phyloP scores from a whole-genome alignment of 2,113 vertebrate genomes.

The Equus przewalskii region DNA sequence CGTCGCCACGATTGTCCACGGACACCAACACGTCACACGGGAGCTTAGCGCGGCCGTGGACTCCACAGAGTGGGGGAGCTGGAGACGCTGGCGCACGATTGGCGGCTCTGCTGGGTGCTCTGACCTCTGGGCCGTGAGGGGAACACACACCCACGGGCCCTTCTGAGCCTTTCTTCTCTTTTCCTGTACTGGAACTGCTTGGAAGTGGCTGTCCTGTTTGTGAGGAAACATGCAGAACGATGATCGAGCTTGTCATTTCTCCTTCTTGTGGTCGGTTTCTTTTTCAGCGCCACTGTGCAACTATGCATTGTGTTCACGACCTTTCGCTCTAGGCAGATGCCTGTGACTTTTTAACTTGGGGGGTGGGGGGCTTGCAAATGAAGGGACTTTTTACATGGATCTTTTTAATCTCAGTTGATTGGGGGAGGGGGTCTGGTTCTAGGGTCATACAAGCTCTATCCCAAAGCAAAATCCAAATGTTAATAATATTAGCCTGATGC shows the following conservation, averaged over 20 bases:
- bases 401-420: constrained; percentile 93
- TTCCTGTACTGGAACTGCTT: constrained; percentile 89
- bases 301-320: constrained; percentile 98
- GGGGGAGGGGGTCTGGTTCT: constrained; percentile 91
- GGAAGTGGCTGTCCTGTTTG: constrained; percentile 90
- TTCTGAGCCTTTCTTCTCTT: constrained; percentile 89
- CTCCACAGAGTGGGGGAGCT: constrained; percentile 85
- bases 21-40: not conserved
- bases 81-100: constrained; percentile 87
- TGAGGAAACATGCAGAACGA: constrained; percentile 83
- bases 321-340: constrained; percentile 92
- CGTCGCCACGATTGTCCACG: not conserved
- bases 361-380: constrained; percentile 89
- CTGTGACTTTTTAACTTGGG: constrained; percentile 92
- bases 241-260: constrained; percentile 83
- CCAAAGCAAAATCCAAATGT: constrained; percentile 99
- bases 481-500: constrained; percentile 99
- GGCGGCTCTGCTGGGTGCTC: constrained; percentile 93
- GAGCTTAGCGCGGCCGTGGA: not conserved
- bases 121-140: constrained; percentile 91
- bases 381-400: constrained; percentile 95
- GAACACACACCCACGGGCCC: constrained; percentile 92
- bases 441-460: constrained; percentile 98
- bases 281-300: constrained; percentile 94
- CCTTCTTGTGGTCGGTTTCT: constrained; percentile 82